Evolutionary conservation across 2,113 vertebrate species (phyloP).

Genomic region (Prionailurus bengalensis): DNA sequence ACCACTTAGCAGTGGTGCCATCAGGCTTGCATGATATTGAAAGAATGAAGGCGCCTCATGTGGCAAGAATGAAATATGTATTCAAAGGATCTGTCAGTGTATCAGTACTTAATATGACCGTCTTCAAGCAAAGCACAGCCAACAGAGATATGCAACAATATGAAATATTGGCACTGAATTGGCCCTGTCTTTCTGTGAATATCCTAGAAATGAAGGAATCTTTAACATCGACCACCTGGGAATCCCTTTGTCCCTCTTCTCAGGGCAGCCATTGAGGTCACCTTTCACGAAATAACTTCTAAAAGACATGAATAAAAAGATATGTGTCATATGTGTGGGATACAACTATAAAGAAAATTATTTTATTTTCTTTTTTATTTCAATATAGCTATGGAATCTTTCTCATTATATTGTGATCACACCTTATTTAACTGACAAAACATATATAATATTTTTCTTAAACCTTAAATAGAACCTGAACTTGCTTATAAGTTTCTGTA

Average conservation of each 20-base stretch:
- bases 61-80: neutral
- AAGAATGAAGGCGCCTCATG: neutral
- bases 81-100: neutral
- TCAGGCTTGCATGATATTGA: accelerated
- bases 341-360: neutral
- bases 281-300: slow-evolving; percentile 26
- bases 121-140: neutral
- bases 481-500: neutral
- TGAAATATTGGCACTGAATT: slow-evolving; percentile 69
- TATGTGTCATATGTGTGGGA: neutral
- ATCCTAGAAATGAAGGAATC: slow-evolving; percentile 65
- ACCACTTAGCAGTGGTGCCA: neutral
- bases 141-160: slow-evolving; percentile 75
- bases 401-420: neutral
- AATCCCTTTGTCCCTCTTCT: neutral
- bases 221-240: slow-evolving; percentile 68
- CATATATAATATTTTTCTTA: neutral
- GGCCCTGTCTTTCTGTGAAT: slow-evolving; percentile 64
- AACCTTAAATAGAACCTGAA: neutral
- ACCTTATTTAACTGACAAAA: neutral
- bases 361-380: neutral
- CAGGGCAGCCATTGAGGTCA: neutral
- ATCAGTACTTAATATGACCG: accelerated
- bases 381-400: neutral
- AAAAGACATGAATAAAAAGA: neutral